Conservation (phyloP, 1,140 invertebrate species). For the Sitodiplosis mosellana region DNA sequence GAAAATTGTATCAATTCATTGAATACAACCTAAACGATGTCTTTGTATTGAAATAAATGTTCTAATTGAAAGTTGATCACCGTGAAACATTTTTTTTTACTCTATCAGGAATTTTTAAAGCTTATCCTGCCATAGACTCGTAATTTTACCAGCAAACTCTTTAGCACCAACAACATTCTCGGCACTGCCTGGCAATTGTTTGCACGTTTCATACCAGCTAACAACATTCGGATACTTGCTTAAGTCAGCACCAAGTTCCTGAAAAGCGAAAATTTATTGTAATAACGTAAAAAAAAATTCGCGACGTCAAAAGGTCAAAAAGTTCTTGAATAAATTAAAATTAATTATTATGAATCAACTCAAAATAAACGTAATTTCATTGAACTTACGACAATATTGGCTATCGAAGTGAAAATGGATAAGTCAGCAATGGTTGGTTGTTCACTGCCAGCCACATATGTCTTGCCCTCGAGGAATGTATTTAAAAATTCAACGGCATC, state of each 20-base stretch:
- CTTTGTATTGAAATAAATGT: too few relatives aligned
- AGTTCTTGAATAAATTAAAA: too few relatives aligned
- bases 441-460: slow-evolving; percentile 40
- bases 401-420: slow-evolving; percentile 31
- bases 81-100: too few relatives aligned
- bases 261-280: slow-evolving; percentile 10
- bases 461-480: slow-evolving; percentile 29
- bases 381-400: slow-evolving; percentile 32
- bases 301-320: slow-evolving; percentile 35
- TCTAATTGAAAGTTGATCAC: too few relatives aligned
- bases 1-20: too few relatives aligned
- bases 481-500: slow-evolving; percentile 35
- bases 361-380: too few relatives aligned
- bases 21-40: too few relatives aligned
- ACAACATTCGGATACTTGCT: slow-evolving; percentile 41
- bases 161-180: slow-evolving; percentile 34
- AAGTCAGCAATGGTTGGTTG: slow-evolving; percentile 45
- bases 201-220: slow-evolving; percentile 40
- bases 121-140: slow-evolving; percentile 29
- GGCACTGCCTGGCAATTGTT: slow-evolving; percentile 25
- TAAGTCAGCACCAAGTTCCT: slow-evolving; percentile 46
- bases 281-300: slow-evolving; percentile 26
- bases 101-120: too few relatives aligned
- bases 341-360: too few relatives aligned
- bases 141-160: slow-evolving; percentile 29